Conservation (phyloP, 2,888 invertebrate species). For the Choristoneura rosaceana region DNA sequence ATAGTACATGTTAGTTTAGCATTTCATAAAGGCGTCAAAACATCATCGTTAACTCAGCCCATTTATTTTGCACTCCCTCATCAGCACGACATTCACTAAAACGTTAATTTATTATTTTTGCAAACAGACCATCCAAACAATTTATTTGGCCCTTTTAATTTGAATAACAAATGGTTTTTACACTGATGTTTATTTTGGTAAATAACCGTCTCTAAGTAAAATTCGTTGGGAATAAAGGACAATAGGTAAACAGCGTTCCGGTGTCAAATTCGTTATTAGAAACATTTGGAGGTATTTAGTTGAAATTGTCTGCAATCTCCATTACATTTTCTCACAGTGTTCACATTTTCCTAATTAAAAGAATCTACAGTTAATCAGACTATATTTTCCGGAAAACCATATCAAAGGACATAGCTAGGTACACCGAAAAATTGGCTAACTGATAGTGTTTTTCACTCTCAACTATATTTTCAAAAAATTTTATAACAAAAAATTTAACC, state of each 20-base stretch:
- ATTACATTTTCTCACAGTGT: background rate
- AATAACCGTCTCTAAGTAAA: background rate
- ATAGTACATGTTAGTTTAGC: too few relatives aligned
- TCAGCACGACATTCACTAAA: background rate
- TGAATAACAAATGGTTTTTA: slow-evolving; percentile 28
- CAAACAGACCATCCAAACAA: slow-evolving; percentile 1
- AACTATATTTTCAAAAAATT: too few relatives aligned
- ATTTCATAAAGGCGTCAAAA: too few relatives aligned
- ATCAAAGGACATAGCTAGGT: too few relatives aligned
- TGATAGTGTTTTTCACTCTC: too few relatives aligned
- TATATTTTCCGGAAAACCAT: too few relatives aligned
- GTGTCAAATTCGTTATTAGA: background rate
- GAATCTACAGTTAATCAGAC: too few relatives aligned
- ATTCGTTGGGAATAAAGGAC: background rate
- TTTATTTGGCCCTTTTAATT: slow-evolving; percentile 21
- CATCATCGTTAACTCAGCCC: background rate
- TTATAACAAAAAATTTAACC: too few relatives aligned
- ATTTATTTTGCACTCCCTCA: background rate
- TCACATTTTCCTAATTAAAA: background rate
- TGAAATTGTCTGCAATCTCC: background rate
- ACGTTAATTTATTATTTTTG: slow-evolving; percentile 15
- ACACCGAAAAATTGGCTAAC: too few relatives aligned
- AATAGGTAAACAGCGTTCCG: background rate
- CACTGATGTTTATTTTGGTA: slow-evolving; percentile 15
- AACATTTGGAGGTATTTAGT: background rate